Evolutionary conservation across 2,113 vertebrate species (phyloP).

Genomic region (Xiphorhynchus elegans): DNA sequence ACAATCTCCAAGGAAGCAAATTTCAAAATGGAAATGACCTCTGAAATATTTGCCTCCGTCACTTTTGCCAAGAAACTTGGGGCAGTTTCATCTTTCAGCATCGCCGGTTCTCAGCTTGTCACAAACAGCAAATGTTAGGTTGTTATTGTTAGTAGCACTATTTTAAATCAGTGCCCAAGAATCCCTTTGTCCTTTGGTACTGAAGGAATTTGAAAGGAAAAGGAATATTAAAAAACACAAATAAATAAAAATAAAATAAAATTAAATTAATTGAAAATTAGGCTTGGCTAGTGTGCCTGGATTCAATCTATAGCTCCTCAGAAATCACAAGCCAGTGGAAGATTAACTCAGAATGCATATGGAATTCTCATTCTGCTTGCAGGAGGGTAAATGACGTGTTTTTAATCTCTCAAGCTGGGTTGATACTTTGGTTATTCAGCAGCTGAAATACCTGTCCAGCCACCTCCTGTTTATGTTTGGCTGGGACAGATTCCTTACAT

Average conservation of each 20-base stretch:
- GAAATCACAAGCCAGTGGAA: conserved; percentile 32
- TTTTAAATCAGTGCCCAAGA: background rate
- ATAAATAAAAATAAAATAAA: background rate
- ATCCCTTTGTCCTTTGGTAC: background rate
- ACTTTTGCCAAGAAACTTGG: conserved; percentile 40
- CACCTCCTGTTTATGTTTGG: background rate
- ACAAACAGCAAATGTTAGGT: background rate
- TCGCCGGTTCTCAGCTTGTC: background rate
- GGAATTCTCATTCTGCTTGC: conserved; percentile 18
- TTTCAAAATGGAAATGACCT: conserved; percentile 52
- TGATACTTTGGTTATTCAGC: background rate
- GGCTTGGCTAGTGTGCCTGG: background rate
- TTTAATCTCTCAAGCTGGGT: background rate
- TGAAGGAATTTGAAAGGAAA: background rate
- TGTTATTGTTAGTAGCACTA: background rate
- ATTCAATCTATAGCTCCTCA: conserved; percentile 28
- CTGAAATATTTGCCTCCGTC: conserved; percentile 34
- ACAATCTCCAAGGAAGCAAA: conserved; percentile 49
- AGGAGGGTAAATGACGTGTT: background rate
- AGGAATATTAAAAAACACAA: background rate
- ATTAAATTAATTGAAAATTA: background rate
- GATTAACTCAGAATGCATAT: conserved; percentile 10
- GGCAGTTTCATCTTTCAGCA: conserved; percentile 40
- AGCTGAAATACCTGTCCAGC: background rate
- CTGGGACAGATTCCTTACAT: background rate